Evolutionary conservation across 1,140 invertebrate species (phyloP), one percentile per base, ranked within the genome.

Genomic region (Drosophila obscura): DNA sequence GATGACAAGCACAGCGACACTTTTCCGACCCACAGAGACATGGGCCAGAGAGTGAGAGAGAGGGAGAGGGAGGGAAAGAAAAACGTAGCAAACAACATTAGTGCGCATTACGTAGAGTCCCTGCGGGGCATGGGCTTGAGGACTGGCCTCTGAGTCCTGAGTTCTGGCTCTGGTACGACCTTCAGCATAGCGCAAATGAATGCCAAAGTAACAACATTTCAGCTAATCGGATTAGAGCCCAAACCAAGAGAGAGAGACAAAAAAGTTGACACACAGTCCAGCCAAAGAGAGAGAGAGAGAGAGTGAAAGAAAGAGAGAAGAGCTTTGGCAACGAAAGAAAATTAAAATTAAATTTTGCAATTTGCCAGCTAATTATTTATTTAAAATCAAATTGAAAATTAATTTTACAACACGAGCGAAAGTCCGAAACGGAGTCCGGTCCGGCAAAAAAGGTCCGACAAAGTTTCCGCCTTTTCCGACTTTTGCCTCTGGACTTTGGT

Each of bases 331-430:
- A 75, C 35, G 61, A 19, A 75, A 58, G 72, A 82, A 90, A 90
- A 84, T 90, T 80, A 71, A 88, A 90, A 90, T 90, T 90, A 85
- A 90, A 90, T 90, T 90, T 90, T 90, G 80, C 81, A 90, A 90
- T 90, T 90, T 90, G 88, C 81, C 73, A 89, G 73, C 83, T 90
- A 91, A 90, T 90, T 90, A 90, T 90, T 90, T 90, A 90, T 90
- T 90, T 90, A 90, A 90, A 87, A 89, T 81, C 80, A 90, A 90
- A 89, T 90, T 90, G 89, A 90, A 90, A 90, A 90, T 90, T 90
- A 90, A 90, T 90, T 90, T 90, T 90, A 90, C 83, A 90, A 83
- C 89, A 87, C 78, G 84, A 64, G 67, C 62, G 57, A 60, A 41
- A 57, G 63, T 60, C 57, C 31, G 60, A 59, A 51, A 28, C 31